Percentiles rank a stretch among this genome's conserved stretches.
Evolutionary conservation across 2,113 vertebrate species (phyloP).

Genomic region (Aix galericulata): DNA sequence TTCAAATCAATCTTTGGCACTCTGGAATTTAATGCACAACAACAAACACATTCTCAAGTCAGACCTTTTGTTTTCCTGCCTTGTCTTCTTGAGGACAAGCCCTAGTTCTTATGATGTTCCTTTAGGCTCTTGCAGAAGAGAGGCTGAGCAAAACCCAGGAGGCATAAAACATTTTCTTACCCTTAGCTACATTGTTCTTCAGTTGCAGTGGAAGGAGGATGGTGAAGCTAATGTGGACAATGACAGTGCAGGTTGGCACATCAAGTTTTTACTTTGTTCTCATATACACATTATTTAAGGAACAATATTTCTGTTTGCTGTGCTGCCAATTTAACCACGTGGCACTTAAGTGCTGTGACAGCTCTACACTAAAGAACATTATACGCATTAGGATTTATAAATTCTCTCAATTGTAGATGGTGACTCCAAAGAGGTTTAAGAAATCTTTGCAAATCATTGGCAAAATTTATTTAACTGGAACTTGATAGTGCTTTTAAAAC

Average conservation of each 20-base stretch:
- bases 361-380: neutral
- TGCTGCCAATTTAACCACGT: neutral
- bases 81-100: neutral
- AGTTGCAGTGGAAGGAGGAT: neutral
- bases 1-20: neutral
- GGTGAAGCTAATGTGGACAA: neutral
- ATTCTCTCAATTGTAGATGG: neutral
- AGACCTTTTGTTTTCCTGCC: neutral
- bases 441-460: neutral
- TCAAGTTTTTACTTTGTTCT: neutral
- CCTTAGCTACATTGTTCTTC: neutral
- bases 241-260: neutral
- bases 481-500: conserved; percentile 1
- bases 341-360: neutral
- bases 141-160: neutral
- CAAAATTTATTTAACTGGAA: neutral
- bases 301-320: neutral
- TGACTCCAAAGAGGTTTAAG: neutral
- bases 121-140: neutral
- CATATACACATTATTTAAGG: neutral
- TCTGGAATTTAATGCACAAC: neutral
- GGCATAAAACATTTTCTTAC: neutral
- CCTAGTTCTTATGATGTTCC: neutral
- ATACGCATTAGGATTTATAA: conserved; percentile 19
- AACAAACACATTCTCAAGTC: neutral